These are phyloP conservation scores for Callithrix jacchus DNA, from an alignment of 2,113 vertebrate species.

Conservation along the genomic window DNA sequence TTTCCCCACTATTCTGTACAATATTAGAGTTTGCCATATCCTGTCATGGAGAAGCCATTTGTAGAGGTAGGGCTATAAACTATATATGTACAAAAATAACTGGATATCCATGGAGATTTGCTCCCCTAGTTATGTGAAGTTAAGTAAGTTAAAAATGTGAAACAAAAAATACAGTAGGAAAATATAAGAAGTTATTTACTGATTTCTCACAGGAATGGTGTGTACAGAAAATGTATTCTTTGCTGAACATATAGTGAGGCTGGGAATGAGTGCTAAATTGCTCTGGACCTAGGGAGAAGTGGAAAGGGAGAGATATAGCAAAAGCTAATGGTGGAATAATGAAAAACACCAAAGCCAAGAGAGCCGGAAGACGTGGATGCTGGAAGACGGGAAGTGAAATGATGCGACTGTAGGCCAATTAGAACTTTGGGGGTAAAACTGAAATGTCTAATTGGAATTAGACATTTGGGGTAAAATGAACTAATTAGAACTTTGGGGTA, in stretches of 20 bases:
- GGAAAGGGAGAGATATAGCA: background rate
- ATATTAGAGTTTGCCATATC: background rate
- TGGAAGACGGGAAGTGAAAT: background rate
- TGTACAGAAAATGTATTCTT: background rate
- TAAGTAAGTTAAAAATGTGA: background rate
- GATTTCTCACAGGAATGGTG: background rate
- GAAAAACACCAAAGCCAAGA: background rate
- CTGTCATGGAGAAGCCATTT: background rate
- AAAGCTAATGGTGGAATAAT: background rate
- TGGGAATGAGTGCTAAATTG: background rate
- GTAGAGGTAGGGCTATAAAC: background rate
- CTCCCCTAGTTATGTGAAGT: background rate
- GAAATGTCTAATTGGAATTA: background rate
- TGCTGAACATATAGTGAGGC: background rate
- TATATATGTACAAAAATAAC: background rate
- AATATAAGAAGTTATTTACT: background rate
- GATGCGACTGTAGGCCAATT: background rate
- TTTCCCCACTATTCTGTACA: background rate
- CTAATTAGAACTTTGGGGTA: background rate
- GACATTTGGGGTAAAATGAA: no score
- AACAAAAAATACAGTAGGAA: background rate
- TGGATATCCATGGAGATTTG: background rate
- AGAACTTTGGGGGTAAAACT: background rate
- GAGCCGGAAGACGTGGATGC: background rate
- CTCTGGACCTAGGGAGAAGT: background rate